A percentile compares a stretch with the other conserved stretches of the same genome.
Evolutionary conservation across 2,113 vertebrate species (phyloP).

Genomic region (human): DNA sequence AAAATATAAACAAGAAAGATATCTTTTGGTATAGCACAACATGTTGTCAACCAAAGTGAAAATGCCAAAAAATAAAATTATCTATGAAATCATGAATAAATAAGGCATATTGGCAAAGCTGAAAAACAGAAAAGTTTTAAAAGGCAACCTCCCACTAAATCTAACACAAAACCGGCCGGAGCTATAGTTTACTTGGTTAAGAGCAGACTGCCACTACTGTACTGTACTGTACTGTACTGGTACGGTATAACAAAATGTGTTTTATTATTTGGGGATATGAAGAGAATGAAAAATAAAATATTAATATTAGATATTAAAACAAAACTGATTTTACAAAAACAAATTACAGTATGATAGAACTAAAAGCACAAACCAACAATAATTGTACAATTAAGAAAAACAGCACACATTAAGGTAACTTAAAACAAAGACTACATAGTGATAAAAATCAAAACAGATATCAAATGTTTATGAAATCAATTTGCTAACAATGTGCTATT

Average conservation of each 20-base stretch:
- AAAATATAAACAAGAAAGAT: not conserved
- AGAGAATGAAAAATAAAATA: not conserved
- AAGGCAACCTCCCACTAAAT: not conserved
- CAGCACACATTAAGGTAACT: not conserved
- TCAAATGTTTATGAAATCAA: not conserved
- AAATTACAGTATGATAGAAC: not conserved
- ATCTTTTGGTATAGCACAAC: not conserved
- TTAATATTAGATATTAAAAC: not conserved
- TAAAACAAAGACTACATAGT: not conserved
- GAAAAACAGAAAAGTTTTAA: not conserved
- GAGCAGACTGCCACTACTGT: not conserved
- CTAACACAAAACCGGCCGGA: not conserved
- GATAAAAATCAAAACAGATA: not conserved
- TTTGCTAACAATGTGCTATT: not conserved
- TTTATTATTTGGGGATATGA: not conserved
- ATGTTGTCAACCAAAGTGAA: not conserved
- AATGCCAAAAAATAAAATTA: conserved; percentile 3
- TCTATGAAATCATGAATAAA: not conserved
- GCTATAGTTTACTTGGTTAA: not conserved
- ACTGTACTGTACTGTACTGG: not conserved
- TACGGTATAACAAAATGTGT: not conserved
- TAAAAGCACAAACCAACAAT: not conserved
- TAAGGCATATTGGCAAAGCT: not conserved
- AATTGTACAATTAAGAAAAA: not conserved
- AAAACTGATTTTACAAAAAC: not conserved